Evolutionary conservation across 1,140 invertebrate genomes (phyloP), one percentile per base, ranked within the genome.

Genomic region (Procambarus clarkii): DNA sequence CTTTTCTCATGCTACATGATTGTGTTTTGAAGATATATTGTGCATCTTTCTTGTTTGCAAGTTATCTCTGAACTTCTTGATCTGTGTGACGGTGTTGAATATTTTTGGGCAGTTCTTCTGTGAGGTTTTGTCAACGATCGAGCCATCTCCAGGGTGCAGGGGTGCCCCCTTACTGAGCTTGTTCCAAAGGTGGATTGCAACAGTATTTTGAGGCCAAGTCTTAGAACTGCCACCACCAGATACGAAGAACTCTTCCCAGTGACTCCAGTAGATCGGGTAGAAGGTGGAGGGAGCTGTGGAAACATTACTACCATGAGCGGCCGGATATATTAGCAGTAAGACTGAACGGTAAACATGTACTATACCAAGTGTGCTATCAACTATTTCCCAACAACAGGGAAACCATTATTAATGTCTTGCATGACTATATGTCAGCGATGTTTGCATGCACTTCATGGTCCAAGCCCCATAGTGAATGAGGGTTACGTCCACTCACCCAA

Each of bases 221-320:
- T 64, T 74, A 5, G 64, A 24, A 5, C 15, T 85, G 45, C 83
- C 74, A 18, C 83, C 83, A n/a, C 83, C 64, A 24, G 83, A 18
- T 0, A 74, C 44, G 18, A 85, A 85, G 3, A 85, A 64, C 7
- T 85, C 83, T 24, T 85, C 83, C 83, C 83, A 85, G 34, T 44
- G 83, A 64, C 74, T 85, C 83, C 83, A 85, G 83, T 85, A 64
- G 9, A 85, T 44, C 18, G 83, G 83, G 83, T 85, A 85, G 44
- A 85, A 85, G 83, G 83, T 85, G 18, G 83, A 44, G 2, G 83
- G 83, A 1, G 60, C 83, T 85, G 83, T 48, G 45, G 21, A 34
- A 69, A 69, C 4, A n/a, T 15, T n/a, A 0, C n/a, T n/a, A n/a
- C n/a, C n/a, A n/a, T n/a, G n/a, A n/a, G n/a, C n/a, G n/a, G n/a